phyloP scores from a whole-genome alignment of 2,797 vertebrate genomes.

The Salarias fasciatus region DNA sequence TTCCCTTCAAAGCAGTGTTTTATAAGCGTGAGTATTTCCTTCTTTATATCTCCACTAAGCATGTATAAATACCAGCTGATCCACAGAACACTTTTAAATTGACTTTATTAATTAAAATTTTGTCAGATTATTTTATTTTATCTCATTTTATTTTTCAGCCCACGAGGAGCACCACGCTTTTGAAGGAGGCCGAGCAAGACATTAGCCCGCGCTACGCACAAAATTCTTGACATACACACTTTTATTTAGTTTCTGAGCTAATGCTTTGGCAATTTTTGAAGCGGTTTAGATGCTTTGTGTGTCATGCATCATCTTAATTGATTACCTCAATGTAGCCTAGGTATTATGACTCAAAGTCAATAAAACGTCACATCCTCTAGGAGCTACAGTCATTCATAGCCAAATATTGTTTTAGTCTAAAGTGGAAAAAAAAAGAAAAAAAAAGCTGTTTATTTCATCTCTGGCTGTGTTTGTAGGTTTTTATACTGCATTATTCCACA shows the following conservation, averaged over 20 bases:
- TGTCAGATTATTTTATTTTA: too few species aligned
- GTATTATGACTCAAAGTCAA: slow-evolving; percentile 31
- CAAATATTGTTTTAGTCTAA: slow-evolving; percentile 33
- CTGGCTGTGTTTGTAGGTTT: slow-evolving; percentile 57
- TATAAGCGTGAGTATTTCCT: slow-evolving; percentile 92
- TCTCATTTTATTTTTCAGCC: slow-evolving; percentile 85
- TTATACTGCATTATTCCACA: slow-evolving; percentile 62
- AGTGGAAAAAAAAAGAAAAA: slow-evolving; percentile 13
- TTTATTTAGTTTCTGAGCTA: slow-evolving; percentile 18
- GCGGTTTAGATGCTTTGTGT: slow-evolving; percentile 22
- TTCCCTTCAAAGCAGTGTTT: slow-evolving; percentile 94
- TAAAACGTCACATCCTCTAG: slow-evolving; percentile 41
- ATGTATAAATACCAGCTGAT: too few species aligned
- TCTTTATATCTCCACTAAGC: too few species aligned
- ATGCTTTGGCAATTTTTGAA: slow-evolving; percentile 38
- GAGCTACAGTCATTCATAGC: slow-evolving; percentile 50
- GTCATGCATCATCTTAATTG: slow-evolving; percentile 40
- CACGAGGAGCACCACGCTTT: slow-evolving; percentile 96
- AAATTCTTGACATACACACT: slow-evolving; percentile 16
- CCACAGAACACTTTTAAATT: not conserved
- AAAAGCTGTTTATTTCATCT: slow-evolving; percentile 35
- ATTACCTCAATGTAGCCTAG: slow-evolving; percentile 46
- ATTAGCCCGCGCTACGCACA: slow-evolving; percentile 80
- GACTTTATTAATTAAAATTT: not conserved
- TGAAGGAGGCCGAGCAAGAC: slow-evolving; percentile 90